phyloP scores from a whole-genome alignment of 2,797 vertebrate genomes.

The Chromis chromis region DNA sequence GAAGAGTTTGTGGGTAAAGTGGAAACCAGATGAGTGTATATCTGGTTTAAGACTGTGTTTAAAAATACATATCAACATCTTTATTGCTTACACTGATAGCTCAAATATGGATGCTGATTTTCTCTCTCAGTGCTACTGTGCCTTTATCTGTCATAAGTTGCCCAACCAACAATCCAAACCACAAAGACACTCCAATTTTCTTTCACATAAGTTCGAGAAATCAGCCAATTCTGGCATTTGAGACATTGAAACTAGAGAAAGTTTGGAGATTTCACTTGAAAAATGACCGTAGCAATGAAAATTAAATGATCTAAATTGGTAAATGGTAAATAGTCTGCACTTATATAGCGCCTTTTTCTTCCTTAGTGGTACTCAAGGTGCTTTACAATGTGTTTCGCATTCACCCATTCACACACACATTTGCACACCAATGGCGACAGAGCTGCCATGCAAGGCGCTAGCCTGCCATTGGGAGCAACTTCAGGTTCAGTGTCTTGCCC shows the following conservation, averaged over 20 bases:
- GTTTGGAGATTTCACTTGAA: not conserved
- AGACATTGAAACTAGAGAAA: not conserved
- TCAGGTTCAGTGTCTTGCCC: too few relatives aligned
- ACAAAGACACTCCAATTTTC: not conserved
- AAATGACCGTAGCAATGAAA: not conserved
- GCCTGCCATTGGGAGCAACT: too few relatives aligned
- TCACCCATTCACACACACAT: too few relatives aligned
- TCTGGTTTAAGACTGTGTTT: not conserved
- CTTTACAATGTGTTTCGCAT: too few relatives aligned
- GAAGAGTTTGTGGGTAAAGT: not conserved
- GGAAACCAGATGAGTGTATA: not conserved
- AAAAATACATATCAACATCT: not conserved
- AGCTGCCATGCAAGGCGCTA: too few relatives aligned
- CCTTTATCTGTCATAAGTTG: not conserved
- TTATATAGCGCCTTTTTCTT: too few relatives aligned
- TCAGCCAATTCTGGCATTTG: not conserved
- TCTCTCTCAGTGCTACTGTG: slow-evolving; percentile 11
- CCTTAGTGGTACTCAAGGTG: too few relatives aligned
- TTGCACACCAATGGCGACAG: too few relatives aligned
- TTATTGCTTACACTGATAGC: not conserved
- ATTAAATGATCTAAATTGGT: too few relatives aligned
- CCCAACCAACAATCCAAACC: not conserved
- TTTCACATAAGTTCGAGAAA: not conserved
- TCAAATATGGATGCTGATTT: not conserved
- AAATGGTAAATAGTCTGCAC: too few relatives aligned